Evolutionary conservation across 1,140 invertebrate species (phyloP), one percentile per base, ranked within the genome.

Genomic region (Scaptomyza pallida): DNA sequence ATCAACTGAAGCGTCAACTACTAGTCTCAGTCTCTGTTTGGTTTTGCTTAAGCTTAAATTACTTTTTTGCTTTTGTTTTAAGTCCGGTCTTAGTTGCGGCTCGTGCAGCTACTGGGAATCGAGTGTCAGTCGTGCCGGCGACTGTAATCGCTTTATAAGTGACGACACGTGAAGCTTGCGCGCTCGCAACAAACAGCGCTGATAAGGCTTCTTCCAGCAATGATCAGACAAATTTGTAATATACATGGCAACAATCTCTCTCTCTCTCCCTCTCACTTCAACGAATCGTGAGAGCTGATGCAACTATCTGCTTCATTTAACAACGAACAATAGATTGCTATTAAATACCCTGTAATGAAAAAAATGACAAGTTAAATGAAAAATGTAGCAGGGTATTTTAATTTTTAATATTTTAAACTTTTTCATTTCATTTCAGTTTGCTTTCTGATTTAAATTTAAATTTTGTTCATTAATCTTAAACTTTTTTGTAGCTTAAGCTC

Each of bases 111-210:
- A 59, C 61, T 75, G 64, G 33, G 50, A 68, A 44, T 88, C 59
- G 78, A 86, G 62, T 86, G 81, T 78, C 65, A 71, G 15, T 86
- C 64, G 60, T 59, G 67, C 44, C 54, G 17, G 37, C 56, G 23
- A 15, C 55, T 48, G 69, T 81, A 86, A 88, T 86, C 74, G 55
- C 73, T 86, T 86, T 88, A 86, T 86, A 86, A 88, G 75, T 70
- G 82, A 61, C 70, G 44, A 74, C 81, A 86, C 81, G 81, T 86
- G 81, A 86, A 69, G 75, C 52, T 17, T 19, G 35, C 23, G 19
- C 17, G n/a, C 23, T 0, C 3, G 23, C 23, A 5, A 26, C 23
- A 5, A 26, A 35, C n/a, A 40, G 21, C 23, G 56, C 56, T 74
- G 60, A 78, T 69, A 77, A 82, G 56, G 41, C 70, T 68, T 82